A percentile compares a stretch with the other conserved stretches of the same genome.
Evolutionary conservation across 2,113 vertebrate genomes (phyloP).

Genomic region (Eulemur rufifrons): DNA sequence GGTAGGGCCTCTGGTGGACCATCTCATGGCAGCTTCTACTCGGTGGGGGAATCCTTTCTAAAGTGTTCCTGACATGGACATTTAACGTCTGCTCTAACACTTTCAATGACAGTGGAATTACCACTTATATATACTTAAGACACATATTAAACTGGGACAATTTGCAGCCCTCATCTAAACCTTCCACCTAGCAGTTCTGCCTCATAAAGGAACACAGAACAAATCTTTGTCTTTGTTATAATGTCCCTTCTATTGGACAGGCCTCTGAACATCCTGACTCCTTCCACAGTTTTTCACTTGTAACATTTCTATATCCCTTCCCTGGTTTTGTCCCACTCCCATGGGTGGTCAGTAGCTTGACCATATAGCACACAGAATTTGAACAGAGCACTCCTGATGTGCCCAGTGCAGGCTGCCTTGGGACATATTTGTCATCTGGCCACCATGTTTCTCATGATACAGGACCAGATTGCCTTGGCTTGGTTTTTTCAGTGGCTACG

Average conservation of each 20-base stretch:
- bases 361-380: background rate
- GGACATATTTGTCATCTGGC: background rate
- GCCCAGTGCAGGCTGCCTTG: background rate
- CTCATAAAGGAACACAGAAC: background rate
- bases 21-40: background rate
- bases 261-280: background rate
- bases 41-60: background rate
- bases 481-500: background rate
- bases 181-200: background rate
- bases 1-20: background rate
- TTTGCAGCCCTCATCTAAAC: background rate
- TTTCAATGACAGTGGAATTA: background rate
- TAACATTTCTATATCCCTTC: background rate
- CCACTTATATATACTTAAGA: background rate
- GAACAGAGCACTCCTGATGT: background rate
- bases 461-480: background rate
- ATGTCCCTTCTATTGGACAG: background rate
- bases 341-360: background rate
- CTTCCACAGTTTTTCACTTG: background rate
- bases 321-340: background rate
- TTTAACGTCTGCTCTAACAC: background rate
- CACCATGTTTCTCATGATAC: background rate
- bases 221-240: background rate
- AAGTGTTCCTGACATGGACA: background rate
- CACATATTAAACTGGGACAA: background rate